A percentile compares a stretch with the other conserved stretches of the same genome.
Conservation (phyloP, 2,113 vertebrate species). For the Acrocephalus arundinaceus region DNA sequence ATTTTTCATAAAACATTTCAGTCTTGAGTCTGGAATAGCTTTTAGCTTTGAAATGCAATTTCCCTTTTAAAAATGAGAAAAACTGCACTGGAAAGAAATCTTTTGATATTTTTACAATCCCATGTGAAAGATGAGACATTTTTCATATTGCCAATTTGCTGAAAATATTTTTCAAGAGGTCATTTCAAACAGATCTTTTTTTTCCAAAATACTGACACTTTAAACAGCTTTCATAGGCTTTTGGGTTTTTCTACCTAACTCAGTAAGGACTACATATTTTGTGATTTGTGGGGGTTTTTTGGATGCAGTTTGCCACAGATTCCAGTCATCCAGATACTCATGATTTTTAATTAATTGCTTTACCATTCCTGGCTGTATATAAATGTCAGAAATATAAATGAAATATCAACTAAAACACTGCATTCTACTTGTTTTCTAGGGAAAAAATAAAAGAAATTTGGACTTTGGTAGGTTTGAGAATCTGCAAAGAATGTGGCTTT, state of each 20-base stretch:
- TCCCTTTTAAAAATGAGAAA: background rate
- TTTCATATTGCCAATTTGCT: background rate
- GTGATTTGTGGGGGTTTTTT: background rate
- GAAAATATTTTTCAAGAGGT: background rate
- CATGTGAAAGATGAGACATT: constrained; percentile 15
- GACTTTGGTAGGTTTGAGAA: background rate
- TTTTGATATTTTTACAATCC: constrained; percentile 1
- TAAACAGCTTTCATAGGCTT: background rate
- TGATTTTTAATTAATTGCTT: constrained; percentile 39
- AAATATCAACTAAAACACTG: background rate
- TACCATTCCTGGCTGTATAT: background rate
- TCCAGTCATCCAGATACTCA: background rate
- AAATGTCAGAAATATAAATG: constrained; percentile 19
- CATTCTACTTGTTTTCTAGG: background rate
- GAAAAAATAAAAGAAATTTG: background rate
- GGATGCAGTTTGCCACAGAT: background rate
- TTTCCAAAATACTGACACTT: background rate
- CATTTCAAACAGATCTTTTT: background rate
- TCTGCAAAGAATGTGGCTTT: background rate
- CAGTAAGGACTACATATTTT: background rate
- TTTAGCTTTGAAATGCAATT: constrained; percentile 21
- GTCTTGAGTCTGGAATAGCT: background rate
- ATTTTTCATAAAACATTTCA: constrained; percentile 4
- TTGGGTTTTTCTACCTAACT: background rate
- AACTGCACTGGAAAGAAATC: background rate